A percentile compares a stretch with the other conserved stretches of the same genome.
Evolutionary conservation across 2,888 invertebrate genomes (phyloP).

Genomic region (Pammene fasciana): DNA sequence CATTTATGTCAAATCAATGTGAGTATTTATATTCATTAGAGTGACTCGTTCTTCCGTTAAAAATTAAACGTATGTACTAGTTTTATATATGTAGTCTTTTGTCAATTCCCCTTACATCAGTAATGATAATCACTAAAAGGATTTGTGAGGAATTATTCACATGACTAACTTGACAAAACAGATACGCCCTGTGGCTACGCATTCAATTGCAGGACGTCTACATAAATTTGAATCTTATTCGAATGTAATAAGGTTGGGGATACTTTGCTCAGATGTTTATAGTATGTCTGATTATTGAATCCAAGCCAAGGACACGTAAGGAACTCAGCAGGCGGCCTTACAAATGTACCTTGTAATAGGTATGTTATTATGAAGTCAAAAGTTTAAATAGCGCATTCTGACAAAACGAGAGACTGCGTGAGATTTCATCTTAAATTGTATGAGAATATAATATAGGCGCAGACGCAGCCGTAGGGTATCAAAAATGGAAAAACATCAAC

Average conservation of each 20-base stretch:
- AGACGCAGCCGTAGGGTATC: constrained; percentile 2
- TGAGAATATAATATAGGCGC: constrained; percentile 23
- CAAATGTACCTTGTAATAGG: constrained; percentile 67
- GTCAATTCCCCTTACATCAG: constrained; percentile 64
- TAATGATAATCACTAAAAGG: constrained; percentile 81
- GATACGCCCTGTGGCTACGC: constrained; percentile 81
- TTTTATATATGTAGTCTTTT: constrained; percentile 53
- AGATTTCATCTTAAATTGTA: constrained; percentile 43
- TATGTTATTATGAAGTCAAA: constrained; percentile 55
- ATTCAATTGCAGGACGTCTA: constrained; percentile 20
- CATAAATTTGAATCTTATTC: constrained; percentile 45
- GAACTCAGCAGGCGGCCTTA: constrained; percentile 75
- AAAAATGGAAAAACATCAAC: neutral
- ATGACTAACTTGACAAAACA: constrained; percentile 75
- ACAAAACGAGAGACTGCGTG: constrained; percentile 36
- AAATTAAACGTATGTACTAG: neutral
- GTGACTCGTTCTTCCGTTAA: neutral
- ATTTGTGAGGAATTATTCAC: constrained; percentile 79
- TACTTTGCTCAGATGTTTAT: constrained; percentile 31
- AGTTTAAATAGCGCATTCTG: constrained; percentile 42
- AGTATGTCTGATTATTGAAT: constrained; percentile 50
- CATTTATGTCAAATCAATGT: neutral
- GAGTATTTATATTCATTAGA: neutral
- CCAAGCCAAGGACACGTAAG: constrained; percentile 72
- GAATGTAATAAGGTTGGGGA: constrained; percentile 45